Evolutionary conservation across 2,888 invertebrate genomes (phyloP).

Genomic region (Cistogaster globosa): DNA sequence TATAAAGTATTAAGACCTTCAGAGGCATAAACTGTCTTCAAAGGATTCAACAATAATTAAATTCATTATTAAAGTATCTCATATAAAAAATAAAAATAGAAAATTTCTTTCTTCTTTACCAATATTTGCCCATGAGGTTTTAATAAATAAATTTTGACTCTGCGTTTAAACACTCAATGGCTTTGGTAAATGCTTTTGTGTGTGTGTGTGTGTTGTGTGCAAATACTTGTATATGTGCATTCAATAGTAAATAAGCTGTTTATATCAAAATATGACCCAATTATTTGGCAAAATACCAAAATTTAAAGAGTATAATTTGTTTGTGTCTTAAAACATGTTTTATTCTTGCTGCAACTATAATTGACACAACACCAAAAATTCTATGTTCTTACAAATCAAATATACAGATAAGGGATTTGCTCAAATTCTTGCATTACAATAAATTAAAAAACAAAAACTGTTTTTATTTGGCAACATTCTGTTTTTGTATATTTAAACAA

Average conservation of each 20-base stretch:
- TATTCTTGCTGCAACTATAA: neutral
- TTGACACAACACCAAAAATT: constrained; percentile 30
- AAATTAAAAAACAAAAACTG: neutral
- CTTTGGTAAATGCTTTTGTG: neutral
- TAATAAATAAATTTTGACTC: neutral
- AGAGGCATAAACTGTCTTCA: too few relatives aligned
- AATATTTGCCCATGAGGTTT: neutral
- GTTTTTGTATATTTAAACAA: neutral
- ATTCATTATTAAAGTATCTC: too few relatives aligned
- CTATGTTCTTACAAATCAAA: constrained; percentile 9
- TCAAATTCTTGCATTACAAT: neutral
- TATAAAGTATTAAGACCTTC: too few relatives aligned
- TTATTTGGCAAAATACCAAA: constrained; percentile 52
- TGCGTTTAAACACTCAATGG: neutral
- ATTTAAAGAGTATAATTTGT: constrained; percentile 21
- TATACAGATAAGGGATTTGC: neutral
- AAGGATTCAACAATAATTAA: too few relatives aligned
- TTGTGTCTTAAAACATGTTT: constrained; percentile 38
- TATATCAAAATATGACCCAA: constrained; percentile 52
- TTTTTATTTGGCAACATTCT: too few relatives aligned
- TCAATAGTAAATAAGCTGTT: constrained; percentile 28
- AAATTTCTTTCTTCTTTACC: too few relatives aligned
- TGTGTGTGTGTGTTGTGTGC: neutral
- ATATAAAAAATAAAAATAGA: too few relatives aligned
- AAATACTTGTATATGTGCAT: neutral